Percentiles rank a stretch among this genome's conserved stretches.
Conservation (phyloP, 2,113 vertebrate genomes). For the Dromiciops gliroides region DNA sequence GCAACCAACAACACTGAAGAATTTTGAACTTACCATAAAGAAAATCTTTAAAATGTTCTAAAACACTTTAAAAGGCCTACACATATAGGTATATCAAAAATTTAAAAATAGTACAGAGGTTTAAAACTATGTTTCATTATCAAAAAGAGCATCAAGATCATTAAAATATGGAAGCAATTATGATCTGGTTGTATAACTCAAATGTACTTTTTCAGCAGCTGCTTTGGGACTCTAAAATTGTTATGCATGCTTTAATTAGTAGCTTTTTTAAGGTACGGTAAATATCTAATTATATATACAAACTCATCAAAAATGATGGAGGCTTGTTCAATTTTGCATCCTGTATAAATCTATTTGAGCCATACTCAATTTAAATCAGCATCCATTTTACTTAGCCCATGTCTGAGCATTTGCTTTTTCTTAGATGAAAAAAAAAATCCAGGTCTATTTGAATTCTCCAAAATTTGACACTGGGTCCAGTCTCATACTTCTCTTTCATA, state of each 20-base stretch:
- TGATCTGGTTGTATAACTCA: constrained; percentile 39
- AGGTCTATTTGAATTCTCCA: constrained; percentile 39
- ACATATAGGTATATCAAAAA: constrained; percentile 44
- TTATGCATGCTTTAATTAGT: constrained; percentile 47
- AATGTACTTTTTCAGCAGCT: constrained; percentile 54
- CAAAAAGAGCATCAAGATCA: constrained; percentile 42
- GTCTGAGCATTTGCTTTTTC: constrained; percentile 27
- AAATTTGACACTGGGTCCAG: constrained; percentile 55
- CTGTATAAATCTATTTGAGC: neutral
- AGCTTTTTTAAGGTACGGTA: constrained; percentile 37
- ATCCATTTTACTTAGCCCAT: neutral
- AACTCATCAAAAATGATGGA: constrained; percentile 29
- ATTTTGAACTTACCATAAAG: constrained; percentile 67
- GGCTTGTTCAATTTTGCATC: constrained; percentile 53
- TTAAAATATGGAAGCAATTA: constrained; percentile 52
- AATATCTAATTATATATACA: constrained; percentile 54
- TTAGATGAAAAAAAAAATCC: constrained; percentile 16
- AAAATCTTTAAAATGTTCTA: constrained; percentile 56
- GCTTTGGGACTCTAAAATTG: constrained; percentile 43
- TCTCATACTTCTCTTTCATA: constrained; percentile 32
- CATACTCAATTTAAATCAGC: constrained; percentile 16
- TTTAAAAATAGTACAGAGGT: constrained; percentile 36
- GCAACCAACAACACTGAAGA: constrained; percentile 62
- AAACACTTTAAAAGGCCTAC: constrained; percentile 58
- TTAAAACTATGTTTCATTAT: constrained; percentile 51